A percentile compares a stretch with the other conserved stretches of the same genome.
These are phyloP conservation scores for Willowsia nigromaculata DNA, from an alignment of 2,888 invertebrate species.

Conservation along the genomic window DNA sequence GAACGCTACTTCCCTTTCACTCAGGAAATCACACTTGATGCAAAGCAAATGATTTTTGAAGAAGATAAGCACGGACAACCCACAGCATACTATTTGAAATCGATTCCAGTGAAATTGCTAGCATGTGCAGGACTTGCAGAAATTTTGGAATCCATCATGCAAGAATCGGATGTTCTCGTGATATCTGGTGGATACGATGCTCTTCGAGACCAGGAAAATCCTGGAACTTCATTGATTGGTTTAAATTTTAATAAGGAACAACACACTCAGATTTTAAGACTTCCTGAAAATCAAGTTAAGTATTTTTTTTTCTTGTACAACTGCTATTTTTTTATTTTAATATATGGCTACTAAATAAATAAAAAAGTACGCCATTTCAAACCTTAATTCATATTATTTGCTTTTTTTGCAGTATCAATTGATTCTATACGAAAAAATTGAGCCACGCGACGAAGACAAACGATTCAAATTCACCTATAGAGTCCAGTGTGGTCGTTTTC, in stretches of 20 bases:
- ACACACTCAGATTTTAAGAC: neutral
- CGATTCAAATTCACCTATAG: slow-evolving; percentile 1
- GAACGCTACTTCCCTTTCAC: neutral
- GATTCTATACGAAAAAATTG: neutral
- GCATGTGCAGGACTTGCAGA: neutral
- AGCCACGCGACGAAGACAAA: neutral
- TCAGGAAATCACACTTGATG: neutral
- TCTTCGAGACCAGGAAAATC: neutral
- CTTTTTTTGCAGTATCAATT: too few species aligned
- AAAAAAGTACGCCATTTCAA: too few species aligned
- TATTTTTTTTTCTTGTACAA: neutral
- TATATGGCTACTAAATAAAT: too few species aligned
- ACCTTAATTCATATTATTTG: too few species aligned
- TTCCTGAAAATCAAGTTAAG: neutral
- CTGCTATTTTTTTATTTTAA: too few species aligned
- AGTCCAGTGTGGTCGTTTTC: neutral
- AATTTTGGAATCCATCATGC: neutral
- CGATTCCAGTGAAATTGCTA: neutral
- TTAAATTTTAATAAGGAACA: neutral
- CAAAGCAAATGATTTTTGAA: neutral
- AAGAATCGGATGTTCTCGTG: neutral
- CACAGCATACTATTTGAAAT: neutral
- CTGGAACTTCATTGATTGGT: neutral
- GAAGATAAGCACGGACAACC: too few species aligned
- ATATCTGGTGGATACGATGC: neutral